Percentiles rank a stretch among this genome's conserved stretches.
Conservation (phyloP, 1,140 invertebrate genomes). For the Arion vulgaris region DNA sequence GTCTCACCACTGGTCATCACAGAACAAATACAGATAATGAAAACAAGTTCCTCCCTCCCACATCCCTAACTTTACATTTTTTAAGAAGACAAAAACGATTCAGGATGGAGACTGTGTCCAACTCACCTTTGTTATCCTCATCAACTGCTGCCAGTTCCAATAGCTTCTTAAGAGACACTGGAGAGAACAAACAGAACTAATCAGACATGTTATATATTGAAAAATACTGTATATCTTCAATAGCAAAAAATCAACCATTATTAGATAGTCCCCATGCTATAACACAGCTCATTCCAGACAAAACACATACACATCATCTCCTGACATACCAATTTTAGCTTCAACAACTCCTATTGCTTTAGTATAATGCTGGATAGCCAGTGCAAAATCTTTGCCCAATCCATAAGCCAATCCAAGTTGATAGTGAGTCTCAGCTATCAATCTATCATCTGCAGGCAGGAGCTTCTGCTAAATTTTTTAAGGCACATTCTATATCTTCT, state of each 20-base stretch:
- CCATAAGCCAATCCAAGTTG: conserved; percentile 35
- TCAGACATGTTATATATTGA: too few species aligned
- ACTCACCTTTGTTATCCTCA: conserved; percentile 30
- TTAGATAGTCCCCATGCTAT: too few species aligned
- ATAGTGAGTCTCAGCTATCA: conserved; percentile 35
- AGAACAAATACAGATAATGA: too few species aligned
- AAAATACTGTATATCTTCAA: too few species aligned
- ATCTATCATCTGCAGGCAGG: conserved; percentile 11
- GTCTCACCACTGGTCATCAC: too few species aligned
- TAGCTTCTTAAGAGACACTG: conserved; percentile 25
- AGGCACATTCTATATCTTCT: conserved; percentile 27
- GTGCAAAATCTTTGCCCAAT: conserved; percentile 27
- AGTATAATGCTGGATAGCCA: conserved; percentile 25
- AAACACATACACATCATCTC: too few species aligned
- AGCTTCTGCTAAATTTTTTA: conserved; percentile 36
- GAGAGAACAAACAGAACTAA: not conserved
- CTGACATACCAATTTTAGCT: conserved; percentile 26
- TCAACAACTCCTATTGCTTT: conserved; percentile 34
- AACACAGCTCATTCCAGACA: too few species aligned
- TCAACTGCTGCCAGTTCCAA: not conserved
- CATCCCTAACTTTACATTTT: too few species aligned
- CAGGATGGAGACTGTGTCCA: too few species aligned
- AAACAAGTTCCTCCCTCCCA: too few species aligned
- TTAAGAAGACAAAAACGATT: too few species aligned
- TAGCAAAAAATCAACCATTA: too few species aligned